These are phyloP conservation scores for Oreochromis niloticus DNA, from an alignment of 2,113 vertebrate species.

Conservation along the genomic window DNA sequence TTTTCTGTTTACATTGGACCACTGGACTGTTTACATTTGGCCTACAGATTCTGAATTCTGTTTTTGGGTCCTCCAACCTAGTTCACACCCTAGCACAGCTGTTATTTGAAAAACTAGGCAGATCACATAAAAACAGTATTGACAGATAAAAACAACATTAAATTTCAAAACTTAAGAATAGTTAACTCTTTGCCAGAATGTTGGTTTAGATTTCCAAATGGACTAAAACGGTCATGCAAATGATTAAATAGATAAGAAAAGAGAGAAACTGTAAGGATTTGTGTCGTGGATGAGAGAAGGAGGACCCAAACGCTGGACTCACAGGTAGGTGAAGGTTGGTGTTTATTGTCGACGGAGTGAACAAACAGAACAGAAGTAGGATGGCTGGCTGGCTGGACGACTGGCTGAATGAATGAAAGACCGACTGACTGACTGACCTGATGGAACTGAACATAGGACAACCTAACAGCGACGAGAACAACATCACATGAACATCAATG, in stretches of 20 bases:
- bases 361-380: too few relatives aligned
- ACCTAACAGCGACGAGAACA: too few relatives aligned
- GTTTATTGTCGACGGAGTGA: too few relatives aligned
- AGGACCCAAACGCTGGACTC: too few relatives aligned
- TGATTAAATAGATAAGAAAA: not conserved
- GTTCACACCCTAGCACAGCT: not conserved
- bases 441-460: too few relatives aligned
- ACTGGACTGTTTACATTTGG: not conserved
- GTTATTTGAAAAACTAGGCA: not conserved
- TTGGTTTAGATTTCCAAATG: not conserved
- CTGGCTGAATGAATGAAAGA: too few relatives aligned
- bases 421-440: too few relatives aligned
- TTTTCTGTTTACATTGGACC: not conserved
- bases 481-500: too few relatives aligned
- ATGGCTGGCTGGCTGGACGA: too few relatives aligned
- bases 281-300: too few relatives aligned
- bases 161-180: not conserved
- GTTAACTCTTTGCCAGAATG: not conserved
- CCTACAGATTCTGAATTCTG: not conserved
- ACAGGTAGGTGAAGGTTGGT: too few relatives aligned
- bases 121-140: not conserved
- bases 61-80: not conserved
- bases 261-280: not conserved
- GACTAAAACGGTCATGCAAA: not conserved
- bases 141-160: not conserved